Evolutionary conservation across 1,140 invertebrate species (phyloP).

Genomic region (Bactericera cockerelli): DNA sequence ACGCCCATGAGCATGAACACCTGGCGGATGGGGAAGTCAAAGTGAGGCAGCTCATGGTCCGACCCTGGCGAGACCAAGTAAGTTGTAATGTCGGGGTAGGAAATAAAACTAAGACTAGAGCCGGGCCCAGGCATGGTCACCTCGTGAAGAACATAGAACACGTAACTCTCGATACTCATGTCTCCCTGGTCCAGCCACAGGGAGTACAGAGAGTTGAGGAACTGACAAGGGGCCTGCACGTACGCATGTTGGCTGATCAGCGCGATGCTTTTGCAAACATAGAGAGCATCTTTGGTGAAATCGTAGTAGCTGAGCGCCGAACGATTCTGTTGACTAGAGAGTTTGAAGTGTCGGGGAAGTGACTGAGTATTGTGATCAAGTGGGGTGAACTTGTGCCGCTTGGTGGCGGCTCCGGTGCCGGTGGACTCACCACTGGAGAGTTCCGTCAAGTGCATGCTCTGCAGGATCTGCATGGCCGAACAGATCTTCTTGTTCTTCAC

Average conservation of each 20-base stretch:
- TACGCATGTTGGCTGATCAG: slow-evolving; percentile 81
- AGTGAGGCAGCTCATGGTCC: slow-evolving; percentile 69
- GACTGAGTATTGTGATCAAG: slow-evolving; percentile 47
- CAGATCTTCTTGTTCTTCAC: slow-evolving; percentile 81
- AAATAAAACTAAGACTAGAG: slow-evolving; percentile 65
- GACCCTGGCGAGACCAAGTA: slow-evolving; percentile 35
- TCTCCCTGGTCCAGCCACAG: slow-evolving; percentile 28
- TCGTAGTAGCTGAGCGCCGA: slow-evolving; percentile 77
- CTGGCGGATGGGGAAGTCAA: slow-evolving; percentile 82
- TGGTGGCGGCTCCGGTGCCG: slow-evolving; percentile 14
- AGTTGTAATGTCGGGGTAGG: slow-evolving; percentile 46
- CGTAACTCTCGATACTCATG: slow-evolving; percentile 75
- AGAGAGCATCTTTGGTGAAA: slow-evolving; percentile 79
- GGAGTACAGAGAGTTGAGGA: slow-evolving; percentile 73
- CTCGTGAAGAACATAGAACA: slow-evolving; percentile 90
- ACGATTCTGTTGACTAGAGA: slow-evolving; percentile 47
- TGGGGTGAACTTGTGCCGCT: not conserved
- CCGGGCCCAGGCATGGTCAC: slow-evolving; percentile 77
- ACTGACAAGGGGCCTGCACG: slow-evolving; percentile 65
- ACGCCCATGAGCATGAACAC: slow-evolving; percentile 76
- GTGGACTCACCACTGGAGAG: slow-evolving; percentile 61
- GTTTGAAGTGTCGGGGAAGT: slow-evolving; percentile 72
- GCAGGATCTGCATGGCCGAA: slow-evolving; percentile 80
- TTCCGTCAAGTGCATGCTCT: slow-evolving; percentile 84
- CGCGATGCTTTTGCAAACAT: slow-evolving; percentile 87